A percentile compares a stretch with the other conserved stretches of the same genome.
phyloP scores from a whole-genome alignment of 2,113 vertebrate genomes.

The Strigops habroptila region DNA sequence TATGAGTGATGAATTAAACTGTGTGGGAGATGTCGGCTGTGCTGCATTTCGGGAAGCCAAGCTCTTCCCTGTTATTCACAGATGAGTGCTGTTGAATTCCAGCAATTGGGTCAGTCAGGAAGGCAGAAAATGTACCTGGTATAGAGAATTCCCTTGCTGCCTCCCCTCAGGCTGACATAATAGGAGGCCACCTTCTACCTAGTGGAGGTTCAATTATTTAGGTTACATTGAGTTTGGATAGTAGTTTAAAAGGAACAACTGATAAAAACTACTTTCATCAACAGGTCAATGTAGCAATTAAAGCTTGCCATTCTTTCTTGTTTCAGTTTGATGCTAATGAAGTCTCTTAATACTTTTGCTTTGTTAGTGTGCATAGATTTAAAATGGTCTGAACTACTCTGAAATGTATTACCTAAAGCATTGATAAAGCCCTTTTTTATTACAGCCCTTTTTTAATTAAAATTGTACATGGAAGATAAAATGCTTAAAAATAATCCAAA shows the following conservation, averaged over 20 bases:
- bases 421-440: neutral
- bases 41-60: constrained; percentile 31
- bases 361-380: neutral
- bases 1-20: constrained; percentile 45
- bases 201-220: neutral
- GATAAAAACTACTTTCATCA: neutral
- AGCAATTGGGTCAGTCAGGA: neutral
- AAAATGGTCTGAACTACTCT: neutral
- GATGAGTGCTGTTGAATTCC: constrained; percentile 38
- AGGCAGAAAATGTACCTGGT: neutral
- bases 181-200: neutral
- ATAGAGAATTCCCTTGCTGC: neutral
- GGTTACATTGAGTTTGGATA: neutral
- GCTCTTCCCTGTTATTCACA: constrained; percentile 2
- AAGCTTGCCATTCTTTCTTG: neutral
- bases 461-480: neutral
- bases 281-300: neutral
- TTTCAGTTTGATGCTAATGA: neutral
- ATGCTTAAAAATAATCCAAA: neutral
- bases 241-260: neutral
- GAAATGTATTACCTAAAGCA: neutral
- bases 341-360: neutral
- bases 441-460: neutral
- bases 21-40: constrained; percentile 27
- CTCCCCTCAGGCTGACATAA: neutral